Evolutionary conservation across 2,113 vertebrate genomes (phyloP), one percentile per base, ranked within the genome.

Genomic region (Oryzias curvinotus): DNA sequence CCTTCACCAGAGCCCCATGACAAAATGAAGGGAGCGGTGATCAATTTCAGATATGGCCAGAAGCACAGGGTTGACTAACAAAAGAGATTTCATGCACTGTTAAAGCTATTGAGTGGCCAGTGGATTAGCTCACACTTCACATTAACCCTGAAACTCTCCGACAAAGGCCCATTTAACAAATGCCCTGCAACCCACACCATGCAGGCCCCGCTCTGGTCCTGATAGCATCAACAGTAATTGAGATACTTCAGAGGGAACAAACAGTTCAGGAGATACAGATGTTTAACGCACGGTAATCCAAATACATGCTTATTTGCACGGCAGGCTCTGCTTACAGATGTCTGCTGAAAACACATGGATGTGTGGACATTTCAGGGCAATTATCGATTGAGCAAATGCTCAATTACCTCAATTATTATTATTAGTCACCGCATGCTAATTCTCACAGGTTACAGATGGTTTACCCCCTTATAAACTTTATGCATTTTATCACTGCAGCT

Each of bases 11-110:
- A 76, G 72, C 73, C 30, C 73, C 49, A 43, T 80, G 81, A 87
- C 52, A 47, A 70, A 71, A 57, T 55, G 48, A 74, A 67, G 57
- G 62, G 60, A 82, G 65, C 54, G 59, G 73, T 82, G 85, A 88
- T 90, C 88, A 89, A 90, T 91, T 91, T 85, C 75, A 89, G 88
- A 88, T 86, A 87, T 81, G 81, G 77, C 83, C 82, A 41, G 47
- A 62, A 82, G 86, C 83, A 51, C 73, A 78, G 67, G 78, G 85
- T 90, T 90, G 85, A 87, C 87, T 77, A 89, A 90, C 87, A 90
- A 85, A 89, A 82, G 77, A 88, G 89, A 91, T 91, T 90, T 88
- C 86, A 90, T 84, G 88, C 77, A 17, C 87, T 83, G 87, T 91
- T 91, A 90, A 85, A 71, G 77, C 78, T 89, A 89, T 88, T 77